A percentile compares a stretch with the other conserved stretches of the same genome.
Conservation (phyloP, 1,140 invertebrate genomes). For the Caenorhabditis elegans region WBcel235 BX284602.5:5905001-5905500, state of each 20-base stretch:
- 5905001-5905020: background rate
- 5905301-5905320: slow-evolving; percentile 5
- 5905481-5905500: background rate
- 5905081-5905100: background rate
- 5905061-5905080: background rate
- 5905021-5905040: background rate
- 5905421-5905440: background rate
- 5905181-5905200: background rate
- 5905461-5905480: background rate
- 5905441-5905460: slow-evolving; percentile 2
- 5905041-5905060: background rate
- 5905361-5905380: background rate
- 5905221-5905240: background rate
- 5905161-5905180: background rate
- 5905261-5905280: background rate
- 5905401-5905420: background rate
- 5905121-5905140: background rate
- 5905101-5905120: background rate
- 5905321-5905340: background rate
- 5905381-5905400: background rate
- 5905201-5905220: slow-evolving; percentile 11
- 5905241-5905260: no score
- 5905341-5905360: background rate
- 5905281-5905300: background rate
- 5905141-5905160: background rate